These are phyloP conservation scores for Rhysida immarginata DNA, from an alignment of 1,140 invertebrate species.

Conservation along the genomic window DNA sequence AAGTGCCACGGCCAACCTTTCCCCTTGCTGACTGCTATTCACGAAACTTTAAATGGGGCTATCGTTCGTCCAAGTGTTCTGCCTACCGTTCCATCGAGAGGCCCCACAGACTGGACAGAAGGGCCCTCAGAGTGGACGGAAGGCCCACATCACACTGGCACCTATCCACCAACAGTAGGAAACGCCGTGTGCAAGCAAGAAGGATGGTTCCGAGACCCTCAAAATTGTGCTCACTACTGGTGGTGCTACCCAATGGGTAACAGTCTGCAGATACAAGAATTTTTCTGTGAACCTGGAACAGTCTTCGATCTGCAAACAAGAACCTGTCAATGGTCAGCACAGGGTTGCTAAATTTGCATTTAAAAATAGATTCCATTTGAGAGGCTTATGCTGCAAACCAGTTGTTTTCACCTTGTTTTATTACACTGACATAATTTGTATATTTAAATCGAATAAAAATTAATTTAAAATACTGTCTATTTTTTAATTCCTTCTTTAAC, in stretches of 20 bases:
- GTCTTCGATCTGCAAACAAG: conserved; percentile 14
- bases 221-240: conserved; percentile 21
- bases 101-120: conserved; percentile 2
- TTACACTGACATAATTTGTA: too few relatives aligned
- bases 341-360: too few relatives aligned
- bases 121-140: not conserved
- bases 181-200: conserved; percentile 16
- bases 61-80: not conserved
- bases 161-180: conserved; percentile 9
- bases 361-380: too few relatives aligned
- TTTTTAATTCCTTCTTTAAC: too few relatives aligned
- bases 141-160: conserved; percentile 1
- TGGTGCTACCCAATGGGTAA: conserved; percentile 14
- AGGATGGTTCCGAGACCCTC: conserved; percentile 20
- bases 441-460: too few relatives aligned
- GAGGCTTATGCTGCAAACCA: too few relatives aligned
- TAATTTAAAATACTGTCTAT: too few relatives aligned
- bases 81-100: conserved; percentile 3
- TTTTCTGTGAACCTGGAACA: conserved; percentile 15
- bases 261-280: conserved; percentile 10
- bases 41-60: not conserved
- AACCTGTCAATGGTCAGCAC: conserved; percentile 14
- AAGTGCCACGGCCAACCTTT: not conserved
- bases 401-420: too few relatives aligned
- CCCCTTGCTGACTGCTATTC: not conserved